A percentile compares a stretch with the other conserved stretches of the same genome.
Conservation (phyloP, 1,140 invertebrate genomes). For the Fragariocoptes setiger region DNA sequence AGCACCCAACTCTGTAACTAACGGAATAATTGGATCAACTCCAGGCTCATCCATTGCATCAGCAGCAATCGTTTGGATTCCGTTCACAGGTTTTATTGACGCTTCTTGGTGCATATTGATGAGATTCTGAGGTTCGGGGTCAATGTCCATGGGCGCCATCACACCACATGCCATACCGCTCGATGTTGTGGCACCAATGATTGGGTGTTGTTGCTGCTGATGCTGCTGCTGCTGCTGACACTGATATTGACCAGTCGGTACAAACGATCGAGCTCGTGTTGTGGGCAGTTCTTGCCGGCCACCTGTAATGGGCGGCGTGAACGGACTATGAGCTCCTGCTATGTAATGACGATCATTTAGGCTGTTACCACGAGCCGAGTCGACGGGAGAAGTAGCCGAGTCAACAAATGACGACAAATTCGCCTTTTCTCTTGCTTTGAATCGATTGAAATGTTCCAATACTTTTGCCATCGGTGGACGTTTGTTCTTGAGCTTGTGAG, state of each 20-base stretch:
- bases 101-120: not conserved
- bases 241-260: not conserved
- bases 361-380: not conserved
- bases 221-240: conserved; percentile 14
- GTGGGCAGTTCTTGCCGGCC: not conserved
- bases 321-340: not conserved
- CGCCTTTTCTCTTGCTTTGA: conserved; percentile 1
- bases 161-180: no score
- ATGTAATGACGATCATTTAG: not conserved
- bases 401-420: no score
- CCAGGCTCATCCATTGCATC: not conserved
- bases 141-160: no score
- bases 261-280: not conserved
- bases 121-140: no score
- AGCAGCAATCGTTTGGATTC: not conserved
- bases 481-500: conserved; percentile 21
- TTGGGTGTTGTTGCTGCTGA: conserved; percentile 4
- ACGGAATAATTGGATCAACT: not conserved
- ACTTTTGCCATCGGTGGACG: conserved; percentile 30
- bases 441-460: conserved; percentile 11
- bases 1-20: not conserved
- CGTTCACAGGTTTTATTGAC: not conserved
- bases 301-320: not conserved
- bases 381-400: not conserved
- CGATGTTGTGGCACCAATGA: no score